Conservation (phyloP, 2,888 invertebrate genomes). For the Lamproptera curius region DNA sequence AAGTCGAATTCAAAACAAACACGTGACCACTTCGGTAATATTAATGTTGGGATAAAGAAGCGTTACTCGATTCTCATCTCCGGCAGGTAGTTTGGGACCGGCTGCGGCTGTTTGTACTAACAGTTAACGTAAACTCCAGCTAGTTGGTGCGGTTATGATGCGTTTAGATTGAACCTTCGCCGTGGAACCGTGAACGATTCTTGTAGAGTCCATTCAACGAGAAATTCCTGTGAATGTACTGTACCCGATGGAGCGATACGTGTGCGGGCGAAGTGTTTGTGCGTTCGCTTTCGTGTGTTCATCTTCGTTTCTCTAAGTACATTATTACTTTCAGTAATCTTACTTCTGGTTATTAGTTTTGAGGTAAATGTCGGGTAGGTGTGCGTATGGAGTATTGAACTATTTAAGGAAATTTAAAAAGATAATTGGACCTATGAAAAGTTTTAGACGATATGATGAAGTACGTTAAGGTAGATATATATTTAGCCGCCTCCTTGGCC, state of each 20-base stretch:
- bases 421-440: too few relatives aligned
- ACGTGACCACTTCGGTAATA: slow-evolving; percentile 5
- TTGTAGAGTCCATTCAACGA: slow-evolving; percentile 19
- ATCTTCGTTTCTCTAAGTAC: neutral
- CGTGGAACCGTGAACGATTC: slow-evolving; percentile 23
- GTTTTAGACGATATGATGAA: too few relatives aligned
- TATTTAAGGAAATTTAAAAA: too few relatives aligned
- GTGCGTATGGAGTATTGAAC: too few relatives aligned
- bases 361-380: too few relatives aligned
- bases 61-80: slow-evolving; percentile 23
- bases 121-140: slow-evolving; percentile 53
- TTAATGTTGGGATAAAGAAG: slow-evolving; percentile 13
- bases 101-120: slow-evolving; percentile 54
- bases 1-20: slow-evolving; percentile 5
- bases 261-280: neutral
- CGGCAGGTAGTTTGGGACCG: slow-evolving; percentile 46
- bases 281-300: neutral
- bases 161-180: slow-evolving; percentile 35
- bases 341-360: too few relatives aligned
- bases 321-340: too few relatives aligned
- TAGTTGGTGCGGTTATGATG: slow-evolving; percentile 47
- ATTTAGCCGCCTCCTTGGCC: too few relatives aligned
- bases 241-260: neutral
- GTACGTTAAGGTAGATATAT: too few relatives aligned
- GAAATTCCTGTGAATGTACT: slow-evolving; percentile 19